Conservation (phyloP, 2,797 vertebrate species). For the Sebastes glaucus region DNA sequence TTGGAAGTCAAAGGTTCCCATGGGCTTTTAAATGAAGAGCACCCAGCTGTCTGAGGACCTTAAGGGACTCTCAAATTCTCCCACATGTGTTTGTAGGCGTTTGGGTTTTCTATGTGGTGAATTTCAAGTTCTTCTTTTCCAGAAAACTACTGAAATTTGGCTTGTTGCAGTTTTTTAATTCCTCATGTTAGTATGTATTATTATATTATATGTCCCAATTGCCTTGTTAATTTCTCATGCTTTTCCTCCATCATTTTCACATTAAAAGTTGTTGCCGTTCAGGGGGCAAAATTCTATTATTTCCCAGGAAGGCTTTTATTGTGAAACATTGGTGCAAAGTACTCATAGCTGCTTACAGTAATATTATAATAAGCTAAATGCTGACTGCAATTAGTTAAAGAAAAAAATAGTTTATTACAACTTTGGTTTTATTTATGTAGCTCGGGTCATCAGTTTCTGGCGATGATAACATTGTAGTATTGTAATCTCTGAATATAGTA, state of each 20-base stretch:
- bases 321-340: not conserved
- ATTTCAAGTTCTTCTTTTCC: not conserved
- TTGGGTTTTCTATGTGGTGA: not conserved
- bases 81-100: not conserved
- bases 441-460: not conserved
- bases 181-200: not conserved
- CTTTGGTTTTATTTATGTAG: not conserved
- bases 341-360: not conserved
- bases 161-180: not conserved
- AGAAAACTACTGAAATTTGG: not conserved
- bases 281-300: not conserved
- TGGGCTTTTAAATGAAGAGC: conserved; percentile 40
- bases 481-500: not conserved
- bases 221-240: not conserved
- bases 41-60: conserved; percentile 48
- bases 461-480: not conserved
- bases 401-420: not conserved
- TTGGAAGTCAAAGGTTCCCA: conserved; percentile 33
- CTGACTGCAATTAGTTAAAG: not conserved
- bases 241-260: not conserved
- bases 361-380: not conserved
- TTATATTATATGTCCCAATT: not conserved
- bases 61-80: conserved; percentile 12
- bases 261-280: not conserved
- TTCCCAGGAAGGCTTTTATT: not conserved